A percentile compares a stretch with the other conserved stretches of the same genome.
Evolutionary conservation across 2,797 vertebrate genomes (phyloP).

Genomic region (Leptoclinus maculatus): DNA sequence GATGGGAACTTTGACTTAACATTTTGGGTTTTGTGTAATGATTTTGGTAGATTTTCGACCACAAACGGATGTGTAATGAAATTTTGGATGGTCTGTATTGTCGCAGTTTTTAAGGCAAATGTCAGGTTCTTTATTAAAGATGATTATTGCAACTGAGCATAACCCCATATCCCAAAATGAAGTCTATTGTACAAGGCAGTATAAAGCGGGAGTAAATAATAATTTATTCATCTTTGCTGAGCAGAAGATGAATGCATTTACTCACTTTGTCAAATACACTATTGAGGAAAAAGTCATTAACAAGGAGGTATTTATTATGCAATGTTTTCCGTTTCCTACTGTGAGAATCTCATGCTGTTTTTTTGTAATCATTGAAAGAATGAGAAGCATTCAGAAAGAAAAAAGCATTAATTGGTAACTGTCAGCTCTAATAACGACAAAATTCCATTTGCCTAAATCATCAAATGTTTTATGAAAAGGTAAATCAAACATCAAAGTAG

Average conservation of each 20-base stretch:
- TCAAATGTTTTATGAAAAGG: neutral
- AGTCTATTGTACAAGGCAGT: neutral
- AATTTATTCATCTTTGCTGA: neutral
- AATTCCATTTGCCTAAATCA: neutral
- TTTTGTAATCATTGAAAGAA: slow-evolving; percentile 6
- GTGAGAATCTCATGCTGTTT: neutral
- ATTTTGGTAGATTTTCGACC: neutral
- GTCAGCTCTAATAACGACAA: neutral
- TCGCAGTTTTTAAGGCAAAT: neutral
- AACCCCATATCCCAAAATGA: neutral
- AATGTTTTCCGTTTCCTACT: neutral
- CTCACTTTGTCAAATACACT: neutral
- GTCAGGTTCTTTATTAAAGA: neutral
- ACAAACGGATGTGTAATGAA: neutral
- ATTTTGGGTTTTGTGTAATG: neutral
- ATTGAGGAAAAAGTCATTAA: neutral
- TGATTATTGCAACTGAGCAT: neutral
- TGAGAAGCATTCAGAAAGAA: neutral
- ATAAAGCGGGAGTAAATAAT: neutral
- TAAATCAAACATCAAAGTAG: neutral
- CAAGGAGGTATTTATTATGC: neutral
- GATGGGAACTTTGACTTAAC: neutral
- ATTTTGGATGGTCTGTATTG: neutral
- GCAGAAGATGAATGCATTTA: neutral
- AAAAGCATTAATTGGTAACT: slow-evolving; percentile 1